These are phyloP conservation scores for Dallia pectoralis DNA, from an alignment of 2,797 vertebrate genomes.

Conservation along the genomic window DNA sequence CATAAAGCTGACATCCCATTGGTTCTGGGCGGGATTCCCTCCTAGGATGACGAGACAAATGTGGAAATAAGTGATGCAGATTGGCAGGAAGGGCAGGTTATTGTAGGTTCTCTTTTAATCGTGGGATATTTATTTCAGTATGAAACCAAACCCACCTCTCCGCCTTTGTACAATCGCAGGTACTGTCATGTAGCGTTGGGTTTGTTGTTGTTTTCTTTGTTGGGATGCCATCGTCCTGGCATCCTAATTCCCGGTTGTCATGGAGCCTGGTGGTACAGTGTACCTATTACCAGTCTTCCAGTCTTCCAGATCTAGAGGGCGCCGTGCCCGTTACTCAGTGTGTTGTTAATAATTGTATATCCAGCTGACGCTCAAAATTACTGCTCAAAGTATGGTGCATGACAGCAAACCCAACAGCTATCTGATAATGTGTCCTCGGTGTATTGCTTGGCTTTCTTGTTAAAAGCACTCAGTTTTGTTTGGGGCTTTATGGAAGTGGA, in stretches of 20 bases:
- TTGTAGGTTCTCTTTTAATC: constrained; percentile 31
- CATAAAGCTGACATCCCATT: constrained; percentile 80
- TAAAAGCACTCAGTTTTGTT: neutral
- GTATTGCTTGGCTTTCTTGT: neutral
- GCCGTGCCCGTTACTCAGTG: neutral
- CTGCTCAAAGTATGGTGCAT: neutral
- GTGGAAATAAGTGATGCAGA: constrained; percentile 80
- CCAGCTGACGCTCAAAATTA: neutral
- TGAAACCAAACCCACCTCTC: constrained; percentile 11
- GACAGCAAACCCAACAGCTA: neutral
- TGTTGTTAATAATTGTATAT: constrained; percentile 22
- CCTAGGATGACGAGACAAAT: constrained; percentile 78
- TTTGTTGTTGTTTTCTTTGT: neutral
- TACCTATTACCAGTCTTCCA: neutral
- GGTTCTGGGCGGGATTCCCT: constrained; percentile 76
- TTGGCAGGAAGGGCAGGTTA: constrained; percentile 54
- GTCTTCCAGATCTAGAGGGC: neutral
- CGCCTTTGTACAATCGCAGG: neutral
- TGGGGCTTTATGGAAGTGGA: neutral
- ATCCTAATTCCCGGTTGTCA: neutral
- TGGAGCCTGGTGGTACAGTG: neutral
- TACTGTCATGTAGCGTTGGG: neutral
- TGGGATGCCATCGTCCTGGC: neutral
- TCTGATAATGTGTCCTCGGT: neutral
- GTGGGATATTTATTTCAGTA: constrained; percentile 39